A percentile compares a stretch with the other conserved stretches of the same genome.
Evolutionary conservation across 2,113 vertebrate species (phyloP).

Genomic region (Thymallus thymallus): DNA sequence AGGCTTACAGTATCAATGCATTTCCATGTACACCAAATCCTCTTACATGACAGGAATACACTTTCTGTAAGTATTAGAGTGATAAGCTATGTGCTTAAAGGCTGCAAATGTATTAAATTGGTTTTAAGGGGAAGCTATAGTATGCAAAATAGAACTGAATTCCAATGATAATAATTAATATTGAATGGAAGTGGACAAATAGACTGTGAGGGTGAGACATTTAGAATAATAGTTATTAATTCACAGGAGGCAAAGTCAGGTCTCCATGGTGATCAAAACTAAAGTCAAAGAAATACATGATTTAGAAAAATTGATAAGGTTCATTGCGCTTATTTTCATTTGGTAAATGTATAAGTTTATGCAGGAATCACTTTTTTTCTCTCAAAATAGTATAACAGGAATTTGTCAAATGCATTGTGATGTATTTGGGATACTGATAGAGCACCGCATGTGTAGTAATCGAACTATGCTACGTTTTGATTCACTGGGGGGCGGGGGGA

Average conservation of each 20-base stretch:
- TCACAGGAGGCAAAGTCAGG: constrained; percentile 27
- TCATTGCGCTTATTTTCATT: background rate
- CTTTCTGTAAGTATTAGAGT: constrained; percentile 17
- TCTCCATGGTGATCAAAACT: constrained; percentile 42
- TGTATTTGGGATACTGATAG: constrained; percentile 61
- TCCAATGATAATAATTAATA: background rate
- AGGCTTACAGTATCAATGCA: constrained; percentile 55
- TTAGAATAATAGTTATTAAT: background rate
- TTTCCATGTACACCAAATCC: constrained; percentile 55
- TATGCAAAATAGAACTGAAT: constrained; percentile 12
- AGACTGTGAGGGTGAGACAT: background rate
- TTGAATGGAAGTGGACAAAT: background rate
- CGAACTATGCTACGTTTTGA: constrained; percentile 38
- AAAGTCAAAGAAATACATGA: constrained; percentile 24
- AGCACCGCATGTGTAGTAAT: constrained; percentile 51
- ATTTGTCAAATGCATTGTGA: constrained; percentile 62
- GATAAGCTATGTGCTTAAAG: constrained; percentile 32
- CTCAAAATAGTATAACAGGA: constrained; percentile 10
- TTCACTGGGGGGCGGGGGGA: background rate
- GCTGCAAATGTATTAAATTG: background rate
- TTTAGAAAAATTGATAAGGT: background rate
- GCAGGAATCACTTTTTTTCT: constrained; percentile 5
- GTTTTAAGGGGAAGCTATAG: constrained; percentile 21
- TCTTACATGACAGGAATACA: constrained; percentile 43
- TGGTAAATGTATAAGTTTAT: background rate